Evolutionary conservation across 2,888 invertebrate species (phyloP).

Genomic region (Xestia rhomboidea): DNA sequence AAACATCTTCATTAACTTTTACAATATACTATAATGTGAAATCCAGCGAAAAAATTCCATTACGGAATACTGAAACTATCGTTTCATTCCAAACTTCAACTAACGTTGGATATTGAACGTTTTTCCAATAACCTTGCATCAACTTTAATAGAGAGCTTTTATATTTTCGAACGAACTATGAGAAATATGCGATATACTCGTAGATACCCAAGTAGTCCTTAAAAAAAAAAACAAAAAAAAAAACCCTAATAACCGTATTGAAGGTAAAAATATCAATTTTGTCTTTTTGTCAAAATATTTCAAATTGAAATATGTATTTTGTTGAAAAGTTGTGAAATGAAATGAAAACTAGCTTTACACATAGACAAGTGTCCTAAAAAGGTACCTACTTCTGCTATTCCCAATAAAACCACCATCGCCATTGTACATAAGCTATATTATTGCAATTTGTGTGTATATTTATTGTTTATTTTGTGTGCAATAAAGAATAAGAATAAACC

Average conservation of each 20-base stretch:
- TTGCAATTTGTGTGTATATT: too few species aligned
- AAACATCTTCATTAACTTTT: neutral
- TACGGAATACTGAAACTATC: constrained; percentile 28
- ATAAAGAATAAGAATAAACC: neutral
- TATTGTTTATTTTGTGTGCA: too few species aligned
- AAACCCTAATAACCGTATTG: neutral
- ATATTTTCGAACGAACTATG: constrained; percentile 4
- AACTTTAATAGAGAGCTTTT: neutral
- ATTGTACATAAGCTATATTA: too few species aligned
- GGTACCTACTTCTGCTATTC: neutral
- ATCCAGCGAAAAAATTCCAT: neutral
- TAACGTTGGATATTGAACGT: constrained; percentile 1
- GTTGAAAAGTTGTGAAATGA: neutral
- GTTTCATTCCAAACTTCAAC: constrained; percentile 24
- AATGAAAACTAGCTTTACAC: neutral
- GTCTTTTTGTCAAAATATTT: too few species aligned
- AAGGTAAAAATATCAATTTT: neutral
- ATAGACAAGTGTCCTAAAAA: neutral
- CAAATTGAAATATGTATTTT: neutral
- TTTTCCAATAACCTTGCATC: constrained; percentile 17
- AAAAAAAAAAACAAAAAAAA: neutral
- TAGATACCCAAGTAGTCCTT: neutral
- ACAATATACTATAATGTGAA: neutral
- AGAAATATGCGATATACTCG: too few species aligned
- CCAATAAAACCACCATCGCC: neutral